Percentiles rank a stretch among this genome's conserved stretches.
These are phyloP conservation scores for Ferrisia virgata DNA, from an alignment of 2,888 invertebrate genomes.

Conservation along the genomic window DNA sequence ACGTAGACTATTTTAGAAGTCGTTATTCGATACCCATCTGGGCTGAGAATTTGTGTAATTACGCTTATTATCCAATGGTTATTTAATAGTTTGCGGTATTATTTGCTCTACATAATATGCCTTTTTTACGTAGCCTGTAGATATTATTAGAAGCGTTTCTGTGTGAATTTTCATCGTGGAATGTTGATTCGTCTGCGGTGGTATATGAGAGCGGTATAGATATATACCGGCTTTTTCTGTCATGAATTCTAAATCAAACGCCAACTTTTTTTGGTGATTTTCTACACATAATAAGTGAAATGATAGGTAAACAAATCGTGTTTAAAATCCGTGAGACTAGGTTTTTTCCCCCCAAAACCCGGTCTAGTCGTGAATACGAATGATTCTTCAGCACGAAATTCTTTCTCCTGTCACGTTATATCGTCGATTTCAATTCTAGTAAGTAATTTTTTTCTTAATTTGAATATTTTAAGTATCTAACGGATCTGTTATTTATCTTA, in stretches of 20 bases:
- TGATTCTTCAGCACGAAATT: neutral
- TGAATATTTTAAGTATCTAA: neutral
- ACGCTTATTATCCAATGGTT: constrained; percentile 6
- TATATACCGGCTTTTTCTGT: neutral
- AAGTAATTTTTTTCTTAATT: neutral
- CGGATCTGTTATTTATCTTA: too few relatives aligned
- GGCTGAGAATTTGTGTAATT: neutral
- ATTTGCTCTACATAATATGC: constrained; percentile 3
- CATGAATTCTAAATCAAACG: neutral
- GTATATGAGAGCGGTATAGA: neutral
- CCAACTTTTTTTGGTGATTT: neutral
- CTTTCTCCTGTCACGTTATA: constrained; percentile 2
- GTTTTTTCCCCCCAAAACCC: neutral
- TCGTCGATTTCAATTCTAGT: neutral
- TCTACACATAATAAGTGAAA: neutral
- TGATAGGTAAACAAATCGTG: neutral
- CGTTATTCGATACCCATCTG: neutral
- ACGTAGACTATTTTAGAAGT: neutral
- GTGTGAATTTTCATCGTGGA: neutral
- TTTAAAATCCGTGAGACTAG: neutral
- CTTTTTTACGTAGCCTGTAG: neutral
- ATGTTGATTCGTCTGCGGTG: neutral
- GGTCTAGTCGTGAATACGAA: neutral
- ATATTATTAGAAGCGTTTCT: neutral
- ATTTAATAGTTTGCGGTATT: constrained; percentile 20